These are phyloP conservation scores for Herminia tarsipennalis DNA, from an alignment of 2,888 invertebrate genomes.

Conservation along the genomic window DNA sequence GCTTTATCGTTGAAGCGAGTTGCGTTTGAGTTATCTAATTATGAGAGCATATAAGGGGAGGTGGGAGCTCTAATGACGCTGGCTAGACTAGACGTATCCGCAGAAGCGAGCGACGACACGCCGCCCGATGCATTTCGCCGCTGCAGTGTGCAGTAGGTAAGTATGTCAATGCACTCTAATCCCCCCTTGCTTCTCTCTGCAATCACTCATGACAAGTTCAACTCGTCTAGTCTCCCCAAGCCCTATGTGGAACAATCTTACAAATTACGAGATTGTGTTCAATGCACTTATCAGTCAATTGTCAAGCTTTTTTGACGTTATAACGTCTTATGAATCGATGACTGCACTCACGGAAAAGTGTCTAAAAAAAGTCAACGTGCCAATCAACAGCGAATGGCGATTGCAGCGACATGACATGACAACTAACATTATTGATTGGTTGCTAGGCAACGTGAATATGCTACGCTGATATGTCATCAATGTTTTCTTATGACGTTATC, in stretches of 20 bases:
- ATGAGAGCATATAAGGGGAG: conserved; percentile 38
- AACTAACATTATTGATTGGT: no score
- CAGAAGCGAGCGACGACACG: conserved; percentile 68
- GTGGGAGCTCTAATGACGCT: conserved; percentile 58
- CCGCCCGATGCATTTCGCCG: conserved; percentile 76
- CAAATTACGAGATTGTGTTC: conserved; percentile 25
- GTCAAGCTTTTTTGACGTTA: no score
- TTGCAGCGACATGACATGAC: no score
- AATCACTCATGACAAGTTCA: conserved; percentile 79
- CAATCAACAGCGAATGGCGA: no score
- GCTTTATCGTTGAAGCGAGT: conserved; percentile 48
- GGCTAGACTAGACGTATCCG: conserved; percentile 61
- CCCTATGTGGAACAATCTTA: conserved; percentile 51
- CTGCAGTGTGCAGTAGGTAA: conserved; percentile 82
- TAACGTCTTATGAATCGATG: no score
- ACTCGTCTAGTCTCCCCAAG: conserved; percentile 59
- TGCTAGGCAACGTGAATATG: no score
- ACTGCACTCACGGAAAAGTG: no score
- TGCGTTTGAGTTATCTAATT: conserved; percentile 41
- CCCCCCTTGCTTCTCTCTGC: conserved; percentile 73
- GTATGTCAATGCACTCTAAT: conserved; percentile 83
- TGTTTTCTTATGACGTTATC: no score
- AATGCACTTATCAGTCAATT: no score
- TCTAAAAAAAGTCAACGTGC: no score
- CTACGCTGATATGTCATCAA: no score